A percentile compares a stretch with the other conserved stretches of the same genome.
These are phyloP conservation scores for Acleris literana DNA, from an alignment of 2,888 invertebrate genomes.

Conservation along the genomic window DNA sequence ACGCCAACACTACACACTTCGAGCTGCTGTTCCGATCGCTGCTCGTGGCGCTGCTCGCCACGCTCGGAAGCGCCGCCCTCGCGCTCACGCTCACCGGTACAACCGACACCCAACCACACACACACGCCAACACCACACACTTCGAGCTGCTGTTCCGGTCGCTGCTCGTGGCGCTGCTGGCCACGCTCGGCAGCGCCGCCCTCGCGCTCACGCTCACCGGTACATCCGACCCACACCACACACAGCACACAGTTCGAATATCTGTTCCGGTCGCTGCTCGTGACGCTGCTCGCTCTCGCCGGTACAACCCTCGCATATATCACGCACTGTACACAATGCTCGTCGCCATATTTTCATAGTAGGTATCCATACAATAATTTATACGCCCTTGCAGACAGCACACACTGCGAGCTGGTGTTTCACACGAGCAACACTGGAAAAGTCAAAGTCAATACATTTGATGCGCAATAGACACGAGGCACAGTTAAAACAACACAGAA, in stretches of 20 bases:
- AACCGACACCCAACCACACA: slow-evolving; percentile 52
- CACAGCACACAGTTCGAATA: slow-evolving; percentile 88
- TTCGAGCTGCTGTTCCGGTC: no score
- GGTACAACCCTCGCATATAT: slow-evolving; percentile 82
- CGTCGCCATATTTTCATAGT: no score
- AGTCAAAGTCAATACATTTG: no score
- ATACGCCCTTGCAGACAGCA: background rate
- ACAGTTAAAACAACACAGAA: no score
- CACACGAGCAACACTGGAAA: no score
- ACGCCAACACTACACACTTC: slow-evolving; percentile 84
- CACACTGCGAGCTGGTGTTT: background rate
- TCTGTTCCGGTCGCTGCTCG: slow-evolving; percentile 89
- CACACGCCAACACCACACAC: background rate
- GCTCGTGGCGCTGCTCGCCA: slow-evolving; percentile 86
- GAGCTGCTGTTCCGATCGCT: slow-evolving; percentile 90
- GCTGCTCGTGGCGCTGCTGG: slow-evolving; percentile 76
- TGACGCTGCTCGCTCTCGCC: slow-evolving; percentile 88
- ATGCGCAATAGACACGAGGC: no score
- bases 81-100: slow-evolving; percentile 92
- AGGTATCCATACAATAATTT: no score
- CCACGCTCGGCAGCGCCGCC: slow-evolving; percentile 85
- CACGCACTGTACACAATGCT: background rate
- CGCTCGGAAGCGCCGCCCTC: slow-evolving; percentile 86
- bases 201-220: slow-evolving; percentile 94
- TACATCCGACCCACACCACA: slow-evolving; percentile 47